These are phyloP conservation scores for Melanerpes aurifrons DNA, from an alignment of 2,113 vertebrate species.

Conservation along the genomic window DNA sequence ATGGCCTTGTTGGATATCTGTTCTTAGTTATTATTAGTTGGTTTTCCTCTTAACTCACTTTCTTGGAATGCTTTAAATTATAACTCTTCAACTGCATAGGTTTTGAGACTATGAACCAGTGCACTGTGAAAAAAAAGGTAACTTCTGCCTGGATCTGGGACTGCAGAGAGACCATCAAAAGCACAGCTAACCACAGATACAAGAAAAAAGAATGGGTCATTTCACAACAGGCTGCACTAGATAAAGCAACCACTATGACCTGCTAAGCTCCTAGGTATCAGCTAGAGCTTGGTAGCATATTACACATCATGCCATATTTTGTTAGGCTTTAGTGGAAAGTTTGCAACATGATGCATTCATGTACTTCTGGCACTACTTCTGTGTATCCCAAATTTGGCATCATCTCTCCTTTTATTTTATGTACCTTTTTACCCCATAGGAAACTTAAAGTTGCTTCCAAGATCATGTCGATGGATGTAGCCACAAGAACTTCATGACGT, in stretches of 20 bases:
- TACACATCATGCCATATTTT: neutral
- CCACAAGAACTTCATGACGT: neutral
- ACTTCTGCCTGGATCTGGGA: neutral
- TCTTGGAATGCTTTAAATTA: neutral
- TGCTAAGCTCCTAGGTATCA: neutral
- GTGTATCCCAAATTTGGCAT: neutral
- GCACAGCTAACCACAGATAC: neutral
- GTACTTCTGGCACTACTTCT: neutral
- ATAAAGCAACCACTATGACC: neutral
- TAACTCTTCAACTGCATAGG: neutral
- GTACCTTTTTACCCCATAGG: neutral
- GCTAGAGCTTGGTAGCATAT: neutral
- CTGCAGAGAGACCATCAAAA: neutral
- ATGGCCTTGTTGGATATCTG: neutral
- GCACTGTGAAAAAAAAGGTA: neutral
- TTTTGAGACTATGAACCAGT: neutral
- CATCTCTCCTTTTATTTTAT: neutral
- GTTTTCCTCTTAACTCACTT: neutral
- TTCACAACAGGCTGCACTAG: neutral
- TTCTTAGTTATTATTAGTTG: neutral
- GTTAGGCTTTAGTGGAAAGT: constrained; percentile 8
- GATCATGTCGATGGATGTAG: neutral
- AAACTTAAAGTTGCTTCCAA: constrained; percentile 20
- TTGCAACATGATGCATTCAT: neutral
- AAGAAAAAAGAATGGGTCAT: neutral